Evolutionary conservation across 2,888 invertebrate genomes (phyloP), one percentile per base, ranked within the genome.

Genomic region (Athalia rosae): DNA sequence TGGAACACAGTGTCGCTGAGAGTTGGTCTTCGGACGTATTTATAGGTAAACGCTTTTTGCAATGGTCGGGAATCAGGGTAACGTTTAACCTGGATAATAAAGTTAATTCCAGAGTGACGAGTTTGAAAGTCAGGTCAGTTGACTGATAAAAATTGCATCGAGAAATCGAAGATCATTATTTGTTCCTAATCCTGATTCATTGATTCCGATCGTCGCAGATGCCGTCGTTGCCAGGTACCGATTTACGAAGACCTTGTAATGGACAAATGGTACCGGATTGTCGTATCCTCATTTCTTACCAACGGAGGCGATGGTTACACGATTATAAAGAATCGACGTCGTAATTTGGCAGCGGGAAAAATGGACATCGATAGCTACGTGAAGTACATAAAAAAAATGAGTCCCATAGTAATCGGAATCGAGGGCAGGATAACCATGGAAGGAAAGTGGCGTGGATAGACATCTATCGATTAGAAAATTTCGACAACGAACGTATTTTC

Each of bases 291-390:
- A 4, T 87, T 84, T 63, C 48, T 88, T 0, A n/a, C 82, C 0
- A 4, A 13, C 0, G 96, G 95, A 9, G 96, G 96, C 66, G 95
- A 95, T 85, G 94, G 94, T 0, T 95, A 92, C 85, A 84, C 90
- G 78, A 92, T 92, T 82, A 87, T 91, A 83, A 85, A 90, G 0
- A 86, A 92, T 0, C 90, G 93, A 83, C 87, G 92, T 28, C 87
- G 91, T 79, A 92, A 93, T 84, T 76, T 91, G 43, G 84, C 87
- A 64, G 87, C 88, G 66, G 91, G 93, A 50, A 88, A 87, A 0
- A 80, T 91, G 0, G 94, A 94, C 85, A 91, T 92, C 80, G 92
- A 93, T 79, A 89, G 92, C 81, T 87, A 93, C 78, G 90, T 91
- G 78, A 85, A 89, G 0, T 93, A 92, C 85, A 89, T 94, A 83